phyloP scores from a whole-genome alignment of 92 coral and sea anemone genomes.

The Muricea muricata region DNA sequence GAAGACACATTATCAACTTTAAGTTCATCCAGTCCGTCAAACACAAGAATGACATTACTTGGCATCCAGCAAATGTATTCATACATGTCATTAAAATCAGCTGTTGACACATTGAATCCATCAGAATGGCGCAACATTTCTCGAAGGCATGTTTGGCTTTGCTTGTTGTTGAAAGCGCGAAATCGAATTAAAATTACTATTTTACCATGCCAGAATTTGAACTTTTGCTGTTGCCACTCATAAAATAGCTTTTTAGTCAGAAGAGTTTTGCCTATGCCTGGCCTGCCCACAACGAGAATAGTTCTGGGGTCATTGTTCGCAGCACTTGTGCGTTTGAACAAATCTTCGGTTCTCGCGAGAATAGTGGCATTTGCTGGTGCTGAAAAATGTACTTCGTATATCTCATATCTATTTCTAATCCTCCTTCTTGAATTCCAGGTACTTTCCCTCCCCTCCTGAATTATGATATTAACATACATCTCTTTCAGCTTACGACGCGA shows the following conservation, averaged over 20 bases:
- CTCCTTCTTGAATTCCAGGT: neutral
- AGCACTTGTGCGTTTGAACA: neutral
- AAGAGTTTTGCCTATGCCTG: conserved; percentile 52
- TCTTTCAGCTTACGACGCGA: neutral
- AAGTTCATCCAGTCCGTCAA: conserved; percentile 64
- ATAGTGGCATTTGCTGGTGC: neutral
- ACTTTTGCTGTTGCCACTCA: conserved; percentile 23
- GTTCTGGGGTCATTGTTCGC: neutral
- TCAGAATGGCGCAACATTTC: neutral
- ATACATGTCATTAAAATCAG: neutral
- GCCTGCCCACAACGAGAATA: conserved; percentile 39
- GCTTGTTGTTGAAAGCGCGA: conserved; percentile 14
- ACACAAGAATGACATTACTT: conserved; percentile 36
- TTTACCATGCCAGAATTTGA: neutral
- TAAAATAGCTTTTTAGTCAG: conserved; percentile 26
- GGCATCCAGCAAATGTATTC: conserved; percentile 23
- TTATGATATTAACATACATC: conserved; percentile 5
- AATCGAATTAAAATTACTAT: conserved; percentile 33
- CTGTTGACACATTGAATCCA: neutral
- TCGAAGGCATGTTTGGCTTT: conserved; percentile 5
- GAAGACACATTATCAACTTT: neutral
- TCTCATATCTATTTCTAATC: conserved; percentile 10
- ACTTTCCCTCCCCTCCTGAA: conserved; percentile 3
- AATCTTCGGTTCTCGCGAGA: neutral
- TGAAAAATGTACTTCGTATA: neutral